Evolutionary conservation across 2,888 invertebrate species (phyloP).

Genomic region (Agrotis exclamationis): DNA sequence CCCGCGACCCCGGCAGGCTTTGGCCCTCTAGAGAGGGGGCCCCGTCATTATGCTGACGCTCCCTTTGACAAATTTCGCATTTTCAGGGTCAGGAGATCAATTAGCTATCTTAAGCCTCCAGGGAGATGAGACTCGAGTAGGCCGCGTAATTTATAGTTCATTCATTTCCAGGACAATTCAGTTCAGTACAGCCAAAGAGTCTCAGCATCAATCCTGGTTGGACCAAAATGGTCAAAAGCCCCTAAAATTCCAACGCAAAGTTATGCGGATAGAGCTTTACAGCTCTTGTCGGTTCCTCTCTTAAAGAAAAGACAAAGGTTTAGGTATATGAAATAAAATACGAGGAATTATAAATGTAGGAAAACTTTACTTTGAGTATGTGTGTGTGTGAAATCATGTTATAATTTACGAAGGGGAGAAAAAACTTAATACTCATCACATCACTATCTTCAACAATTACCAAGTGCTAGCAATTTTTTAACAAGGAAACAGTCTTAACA

Average conservation of each 20-base stretch:
- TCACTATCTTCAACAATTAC: conserved; percentile 9
- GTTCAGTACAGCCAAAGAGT: too few species aligned
- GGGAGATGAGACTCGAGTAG: too few species aligned
- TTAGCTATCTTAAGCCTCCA: neutral
- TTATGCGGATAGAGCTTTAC: neutral
- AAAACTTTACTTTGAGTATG: neutral
- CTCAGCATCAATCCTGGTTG: too few species aligned
- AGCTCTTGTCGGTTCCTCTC: neutral
- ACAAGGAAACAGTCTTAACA: conserved; percentile 23
- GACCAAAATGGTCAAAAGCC: neutral
- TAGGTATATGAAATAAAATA: neutral
- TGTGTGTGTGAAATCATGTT: too few species aligned
- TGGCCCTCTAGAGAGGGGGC: too few species aligned
- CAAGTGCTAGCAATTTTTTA: conserved; percentile 3
- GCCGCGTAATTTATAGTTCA: neutral
- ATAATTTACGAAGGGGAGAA: too few species aligned
- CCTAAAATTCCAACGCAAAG: too few species aligned
- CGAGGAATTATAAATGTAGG: neutral
- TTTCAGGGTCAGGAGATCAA: neutral
- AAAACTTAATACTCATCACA: neutral
- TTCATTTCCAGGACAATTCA: too few species aligned
- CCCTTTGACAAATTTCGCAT: neutral
- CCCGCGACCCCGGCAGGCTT: too few species aligned
- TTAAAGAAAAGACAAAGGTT: neutral
- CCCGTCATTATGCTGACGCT: too few species aligned